Evolutionary conservation across 2,113 vertebrate genomes (phyloP).

Genomic region (Balaeniceps rex): DNA sequence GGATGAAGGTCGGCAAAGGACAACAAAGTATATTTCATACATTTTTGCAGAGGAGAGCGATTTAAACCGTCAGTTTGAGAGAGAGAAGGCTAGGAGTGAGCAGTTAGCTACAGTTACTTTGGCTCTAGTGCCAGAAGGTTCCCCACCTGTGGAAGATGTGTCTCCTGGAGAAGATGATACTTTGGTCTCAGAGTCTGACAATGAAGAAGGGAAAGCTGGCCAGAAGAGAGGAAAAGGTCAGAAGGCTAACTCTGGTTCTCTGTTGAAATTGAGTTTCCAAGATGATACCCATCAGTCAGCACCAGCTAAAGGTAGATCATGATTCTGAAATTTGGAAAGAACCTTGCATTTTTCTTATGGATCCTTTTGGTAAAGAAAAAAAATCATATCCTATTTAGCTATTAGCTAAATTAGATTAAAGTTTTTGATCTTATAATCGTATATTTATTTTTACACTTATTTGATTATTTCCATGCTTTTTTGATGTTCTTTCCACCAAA

Average conservation of each 20-base stretch:
- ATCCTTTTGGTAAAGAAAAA: not conserved
- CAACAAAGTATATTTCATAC: constrained; percentile 91
- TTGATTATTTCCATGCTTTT: not conserved
- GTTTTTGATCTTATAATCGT: not conserved
- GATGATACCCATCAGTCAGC: constrained; percentile 25
- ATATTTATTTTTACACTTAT: not conserved
- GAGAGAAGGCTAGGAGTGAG: constrained; percentile 88
- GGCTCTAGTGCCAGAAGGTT: constrained; percentile 57
- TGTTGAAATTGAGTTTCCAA: not conserved
- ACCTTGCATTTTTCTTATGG: not conserved
- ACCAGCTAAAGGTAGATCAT: constrained; percentile 61
- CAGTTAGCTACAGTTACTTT: constrained; percentile 75
- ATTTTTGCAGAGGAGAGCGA: constrained; percentile 84
- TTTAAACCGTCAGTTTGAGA: constrained; percentile 83
- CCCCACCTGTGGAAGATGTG: not conserved
- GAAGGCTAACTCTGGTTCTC: not conserved
- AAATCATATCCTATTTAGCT: not conserved
- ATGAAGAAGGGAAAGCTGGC: constrained; percentile 15
- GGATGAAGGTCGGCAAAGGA: constrained; percentile 93
- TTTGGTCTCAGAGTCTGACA: constrained; percentile 56
- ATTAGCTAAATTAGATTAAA: not conserved
- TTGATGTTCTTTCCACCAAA: not conserved
- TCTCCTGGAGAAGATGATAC: constrained; percentile 34
- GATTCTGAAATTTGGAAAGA: not conserved
- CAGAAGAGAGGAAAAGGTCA: constrained; percentile 30